Base-by-base conservation (phyloP, 2,113 vertebrate species). In the Lonchura striata region DNA sequence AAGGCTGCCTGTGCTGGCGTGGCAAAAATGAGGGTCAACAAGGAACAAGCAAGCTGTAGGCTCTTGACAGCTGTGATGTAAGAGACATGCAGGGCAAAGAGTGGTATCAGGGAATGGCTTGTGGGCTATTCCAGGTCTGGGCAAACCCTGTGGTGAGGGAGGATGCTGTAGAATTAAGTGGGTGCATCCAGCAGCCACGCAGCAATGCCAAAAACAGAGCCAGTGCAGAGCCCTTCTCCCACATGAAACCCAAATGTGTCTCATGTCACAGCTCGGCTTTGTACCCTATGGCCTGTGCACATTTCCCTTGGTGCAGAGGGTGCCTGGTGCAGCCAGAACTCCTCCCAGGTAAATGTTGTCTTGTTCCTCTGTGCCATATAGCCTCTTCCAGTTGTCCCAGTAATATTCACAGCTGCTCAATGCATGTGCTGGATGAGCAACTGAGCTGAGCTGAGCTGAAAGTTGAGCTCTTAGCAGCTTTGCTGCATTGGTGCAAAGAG, bases 41-140 rank as follows among this genome's bases (percentile, higher is more conserved):
- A 85, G 61, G 39, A 68, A 68, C 27, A 64, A 30, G 18, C 20
- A 79, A 90, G 19, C 11, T 4, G 0, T 12, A 59, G 39, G 47
- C 7, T 64, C n/a, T 44, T 39, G 19, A 13, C 0, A 6, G 13
- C 17, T 0, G 0, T 18, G 46, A 60, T 22, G 2, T 11, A 11
- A n/a, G 70, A 81, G 47, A 65, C 3, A 2, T 15, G 13, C 1
- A 1, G 50, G 33, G 33, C 30, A 9, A 75, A 25, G 21, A 74
- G 25, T 1, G 2, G 35, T 11, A 20, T 6, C 47, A 49, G 70
- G 33, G 16, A 77, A 50, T 6, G 30, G 30, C 44, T 50, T 2
- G 0, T 37, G 47, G 37, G 17, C 68, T 56, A 69, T 30, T 35
- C 39, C 8, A 1, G 35, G 33, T 49, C 53, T 22, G 57, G 50